phyloP scores from a whole-genome alignment of 2,888 invertebrate genomes.

The Rhagophthalmus giganteus region DNA sequence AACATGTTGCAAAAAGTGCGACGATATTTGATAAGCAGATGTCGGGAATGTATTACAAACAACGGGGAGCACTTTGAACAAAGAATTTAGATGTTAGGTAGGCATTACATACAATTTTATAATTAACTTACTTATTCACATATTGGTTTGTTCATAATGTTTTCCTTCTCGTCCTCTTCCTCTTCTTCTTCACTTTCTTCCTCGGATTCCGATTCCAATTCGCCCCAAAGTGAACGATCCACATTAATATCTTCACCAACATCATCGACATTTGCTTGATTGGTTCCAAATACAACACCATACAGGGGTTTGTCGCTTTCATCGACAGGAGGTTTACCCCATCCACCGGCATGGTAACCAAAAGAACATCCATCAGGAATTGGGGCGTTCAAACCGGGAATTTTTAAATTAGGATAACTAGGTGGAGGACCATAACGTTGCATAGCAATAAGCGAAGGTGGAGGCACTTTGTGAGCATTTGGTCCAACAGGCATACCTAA shows the following conservation, averaged over 20 bases:
- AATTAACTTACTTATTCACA: too few species aligned
- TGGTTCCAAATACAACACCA: conserved; percentile 97
- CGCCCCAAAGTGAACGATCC: conserved; percentile 91
- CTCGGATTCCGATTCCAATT: conserved; percentile 84
- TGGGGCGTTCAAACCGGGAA: conserved; percentile 96
- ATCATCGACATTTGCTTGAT: conserved; percentile 71
- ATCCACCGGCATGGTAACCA: conserved; percentile 98
- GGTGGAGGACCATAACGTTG: conserved; percentile 99
- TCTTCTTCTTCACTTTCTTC: background rate
- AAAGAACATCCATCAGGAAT: conserved; percentile 97
- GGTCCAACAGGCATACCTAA: conserved; percentile 99
- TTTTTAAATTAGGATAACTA: conserved; percentile 97
- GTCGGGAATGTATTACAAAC: too few species aligned
- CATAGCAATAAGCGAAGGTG: conserved; percentile 96
- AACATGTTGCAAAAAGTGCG: too few species aligned
- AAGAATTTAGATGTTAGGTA: too few species aligned
- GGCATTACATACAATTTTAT: too few species aligned
- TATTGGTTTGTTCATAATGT: too few species aligned
- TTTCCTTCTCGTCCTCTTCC: background rate
- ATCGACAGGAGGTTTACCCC: conserved; percentile 99
- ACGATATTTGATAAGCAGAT: too few species aligned
- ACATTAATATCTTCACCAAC: conserved; percentile 4
- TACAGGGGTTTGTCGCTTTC: conserved; percentile 97
- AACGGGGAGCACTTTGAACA: too few species aligned
- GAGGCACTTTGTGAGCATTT: conserved; percentile 87